Evolutionary conservation across 2,113 vertebrate genomes (phyloP).

Genomic region (Dipodomys merriami): DNA sequence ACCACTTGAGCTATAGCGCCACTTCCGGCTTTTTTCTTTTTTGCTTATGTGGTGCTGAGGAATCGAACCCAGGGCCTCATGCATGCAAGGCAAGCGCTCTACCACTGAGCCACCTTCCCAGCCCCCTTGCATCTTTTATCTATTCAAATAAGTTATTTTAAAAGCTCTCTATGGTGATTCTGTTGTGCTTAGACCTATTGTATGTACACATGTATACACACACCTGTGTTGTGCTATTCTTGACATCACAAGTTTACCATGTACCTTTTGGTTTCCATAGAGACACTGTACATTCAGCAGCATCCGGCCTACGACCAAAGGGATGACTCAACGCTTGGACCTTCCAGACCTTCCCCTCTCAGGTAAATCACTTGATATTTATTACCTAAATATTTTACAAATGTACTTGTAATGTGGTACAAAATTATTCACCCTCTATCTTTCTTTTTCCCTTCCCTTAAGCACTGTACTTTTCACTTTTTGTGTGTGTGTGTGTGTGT

Average conservation of each 20-base stretch:
- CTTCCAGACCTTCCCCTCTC: constrained; percentile 86
- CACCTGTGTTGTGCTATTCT: background rate
- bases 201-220: background rate
- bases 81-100: no score
- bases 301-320: constrained; percentile 79
- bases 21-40: no score
- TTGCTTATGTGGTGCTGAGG: no score
- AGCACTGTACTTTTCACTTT: no score
- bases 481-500: background rate
- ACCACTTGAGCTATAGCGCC: no score
- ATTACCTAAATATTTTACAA: no score
- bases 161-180: background rate
- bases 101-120: no score
- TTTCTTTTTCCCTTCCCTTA: no score
- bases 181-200: background rate
- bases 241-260: background rate
- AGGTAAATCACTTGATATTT: constrained; percentile 76
- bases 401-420: no score
- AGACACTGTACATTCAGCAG: constrained; percentile 85
- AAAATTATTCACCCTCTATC: no score
- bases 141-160: constrained; percentile 14
- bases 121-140: background rate
- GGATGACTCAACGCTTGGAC: constrained; percentile 78
- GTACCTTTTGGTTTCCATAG: constrained; percentile 76
- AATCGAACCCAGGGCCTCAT: no score